Evolutionary conservation across 2,888 invertebrate genomes (phyloP).

Genomic region (Brassicogethes aeneus): DNA sequence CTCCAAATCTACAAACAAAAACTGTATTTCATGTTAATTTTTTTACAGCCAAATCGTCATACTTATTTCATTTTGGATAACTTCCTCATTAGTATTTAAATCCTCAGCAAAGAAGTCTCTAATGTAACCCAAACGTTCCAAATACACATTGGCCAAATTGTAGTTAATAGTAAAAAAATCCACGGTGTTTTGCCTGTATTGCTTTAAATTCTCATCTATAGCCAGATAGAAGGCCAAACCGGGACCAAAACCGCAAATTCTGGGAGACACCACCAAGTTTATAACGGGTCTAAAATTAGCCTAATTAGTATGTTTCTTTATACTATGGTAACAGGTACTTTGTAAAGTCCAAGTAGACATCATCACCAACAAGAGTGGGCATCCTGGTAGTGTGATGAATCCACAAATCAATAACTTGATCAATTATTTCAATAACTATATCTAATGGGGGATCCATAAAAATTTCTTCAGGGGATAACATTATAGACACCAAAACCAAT

Average conservation of each 20-base stretch:
- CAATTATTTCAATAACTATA: constrained; percentile 49
- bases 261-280: constrained; percentile 72
- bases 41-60: constrained; percentile 10
- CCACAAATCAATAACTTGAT: constrained; percentile 56
- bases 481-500: constrained; percentile 52
- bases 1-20: constrained; percentile 47
- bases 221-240: constrained; percentile 60
- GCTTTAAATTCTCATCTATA: constrained; percentile 53
- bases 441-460: constrained; percentile 53
- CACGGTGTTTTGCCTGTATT: constrained; percentile 47
- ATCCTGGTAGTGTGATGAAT: constrained; percentile 59
- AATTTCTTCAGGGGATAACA: constrained; percentile 33
- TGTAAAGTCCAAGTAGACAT: constrained; percentile 1
- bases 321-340: too few species aligned
- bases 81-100: constrained; percentile 51
- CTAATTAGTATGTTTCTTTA: too few species aligned
- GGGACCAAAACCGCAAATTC: constrained; percentile 66
- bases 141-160: constrained; percentile 53
- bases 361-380: constrained; percentile 62
- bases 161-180: constrained; percentile 52
- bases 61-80: constrained; percentile 54
- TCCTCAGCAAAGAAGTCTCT: constrained; percentile 64
- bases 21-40: not conserved
- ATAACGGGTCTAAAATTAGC: constrained; percentile 67
- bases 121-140: constrained; percentile 55